A percentile compares a stretch with the other conserved stretches of the same genome.
phyloP scores from a whole-genome alignment of 2,797 vertebrate genomes.

The Spinus olivaceus region DNA sequence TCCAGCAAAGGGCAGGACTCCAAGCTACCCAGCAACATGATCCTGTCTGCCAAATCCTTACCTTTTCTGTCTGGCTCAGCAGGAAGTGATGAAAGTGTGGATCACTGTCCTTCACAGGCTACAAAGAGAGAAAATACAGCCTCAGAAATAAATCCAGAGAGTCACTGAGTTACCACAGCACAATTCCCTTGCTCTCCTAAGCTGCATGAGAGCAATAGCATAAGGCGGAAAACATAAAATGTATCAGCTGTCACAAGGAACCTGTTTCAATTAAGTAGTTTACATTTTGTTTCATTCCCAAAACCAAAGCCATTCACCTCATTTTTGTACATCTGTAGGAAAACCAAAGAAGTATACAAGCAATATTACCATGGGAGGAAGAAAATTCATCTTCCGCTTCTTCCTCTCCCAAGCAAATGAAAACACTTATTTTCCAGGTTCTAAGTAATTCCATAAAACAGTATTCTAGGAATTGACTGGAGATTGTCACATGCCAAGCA shows the following conservation, averaged over 20 bases:
- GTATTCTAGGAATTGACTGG: background rate
- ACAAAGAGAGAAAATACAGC: constrained; percentile 69
- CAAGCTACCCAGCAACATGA: background rate
- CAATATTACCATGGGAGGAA: background rate
- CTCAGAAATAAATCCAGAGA: constrained; percentile 40
- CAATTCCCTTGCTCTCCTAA: background rate
- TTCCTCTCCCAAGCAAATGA: background rate
- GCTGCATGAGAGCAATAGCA: background rate
- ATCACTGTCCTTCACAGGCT: constrained; percentile 92
- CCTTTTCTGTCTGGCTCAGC: constrained; percentile 98
- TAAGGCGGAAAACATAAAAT: background rate
- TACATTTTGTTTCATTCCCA: background rate
- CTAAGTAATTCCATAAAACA: background rate
- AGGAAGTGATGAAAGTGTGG: constrained; percentile 98
- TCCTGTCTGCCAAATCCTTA: constrained; percentile 65
- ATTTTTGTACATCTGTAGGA: background rate
- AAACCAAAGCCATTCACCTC: background rate
- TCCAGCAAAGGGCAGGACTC: background rate
- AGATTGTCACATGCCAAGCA: background rate
- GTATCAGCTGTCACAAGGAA: background rate
- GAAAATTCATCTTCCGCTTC: background rate
- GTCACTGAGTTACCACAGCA: background rate
- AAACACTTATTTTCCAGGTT: background rate
- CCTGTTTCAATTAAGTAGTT: background rate
- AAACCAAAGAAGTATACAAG: background rate